A percentile compares a stretch with the other conserved stretches of the same genome.
These are phyloP conservation scores for Burhinus oedicnemus DNA, from an alignment of 2,113 vertebrate genomes.

Conservation along the genomic window DNA sequence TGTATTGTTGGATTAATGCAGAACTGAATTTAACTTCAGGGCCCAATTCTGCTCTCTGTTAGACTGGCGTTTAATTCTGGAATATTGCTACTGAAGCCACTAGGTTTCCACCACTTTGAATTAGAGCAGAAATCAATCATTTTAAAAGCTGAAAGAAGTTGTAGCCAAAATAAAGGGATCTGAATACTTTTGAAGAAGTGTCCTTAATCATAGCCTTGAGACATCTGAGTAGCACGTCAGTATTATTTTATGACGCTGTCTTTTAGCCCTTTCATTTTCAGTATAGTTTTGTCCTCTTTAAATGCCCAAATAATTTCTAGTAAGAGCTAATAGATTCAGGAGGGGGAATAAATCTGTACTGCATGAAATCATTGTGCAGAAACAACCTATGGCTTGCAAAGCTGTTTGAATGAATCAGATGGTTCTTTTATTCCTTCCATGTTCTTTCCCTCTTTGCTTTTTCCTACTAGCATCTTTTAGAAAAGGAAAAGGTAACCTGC, in stretches of 20 bases:
- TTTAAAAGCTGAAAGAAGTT: neutral
- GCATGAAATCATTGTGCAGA: neutral
- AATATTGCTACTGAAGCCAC: neutral
- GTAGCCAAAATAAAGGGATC: neutral
- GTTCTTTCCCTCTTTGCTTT: neutral
- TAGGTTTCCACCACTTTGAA: neutral
- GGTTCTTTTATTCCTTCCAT: neutral
- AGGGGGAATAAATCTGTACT: neutral
- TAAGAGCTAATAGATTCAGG: neutral
- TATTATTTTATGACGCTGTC: neutral
- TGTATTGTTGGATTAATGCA: neutral
- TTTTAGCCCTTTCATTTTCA: neutral
- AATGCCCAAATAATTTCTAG: slow-evolving; percentile 11
- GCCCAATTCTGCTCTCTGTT: neutral
- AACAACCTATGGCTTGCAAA: neutral
- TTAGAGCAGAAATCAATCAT: neutral
- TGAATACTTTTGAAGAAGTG: neutral
- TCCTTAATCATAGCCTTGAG: slow-evolving; percentile 1
- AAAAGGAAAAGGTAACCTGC: neutral
- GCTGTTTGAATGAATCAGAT: neutral
- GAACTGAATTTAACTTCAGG: neutral
- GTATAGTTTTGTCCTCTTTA: slow-evolving; percentile 1
- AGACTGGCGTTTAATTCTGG: neutral
- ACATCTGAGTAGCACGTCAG: neutral
- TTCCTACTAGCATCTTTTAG: neutral